These are phyloP conservation scores for Dendrolimus houi DNA, from an alignment of 2,888 invertebrate genomes.

Conservation along the genomic window DNA sequence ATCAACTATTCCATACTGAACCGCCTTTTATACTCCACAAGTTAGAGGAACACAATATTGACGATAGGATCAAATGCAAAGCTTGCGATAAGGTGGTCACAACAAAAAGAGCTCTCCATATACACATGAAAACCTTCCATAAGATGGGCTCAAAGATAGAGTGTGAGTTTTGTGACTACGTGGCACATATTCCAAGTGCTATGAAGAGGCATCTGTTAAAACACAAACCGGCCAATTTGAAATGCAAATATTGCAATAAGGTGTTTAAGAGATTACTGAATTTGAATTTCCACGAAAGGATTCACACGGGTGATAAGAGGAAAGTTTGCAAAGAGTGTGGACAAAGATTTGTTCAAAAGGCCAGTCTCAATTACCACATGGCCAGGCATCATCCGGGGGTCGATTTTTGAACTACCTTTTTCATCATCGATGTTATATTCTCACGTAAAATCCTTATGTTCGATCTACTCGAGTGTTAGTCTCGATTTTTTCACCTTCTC, in stretches of 20 bases:
- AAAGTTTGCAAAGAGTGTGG: constrained; percentile 19
- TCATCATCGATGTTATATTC: too few species aligned
- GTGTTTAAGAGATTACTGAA: constrained; percentile 17
- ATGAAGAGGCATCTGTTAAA: constrained; percentile 11
- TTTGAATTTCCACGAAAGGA: constrained; percentile 15
- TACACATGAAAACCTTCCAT: constrained; percentile 1
- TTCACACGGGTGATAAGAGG: constrained; percentile 16
- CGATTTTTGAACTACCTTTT: not conserved
- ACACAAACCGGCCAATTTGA: constrained; percentile 22
- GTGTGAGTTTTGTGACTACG: constrained; percentile 25
- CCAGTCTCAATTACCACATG: constrained; percentile 26
- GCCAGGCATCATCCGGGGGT: constrained; percentile 15
- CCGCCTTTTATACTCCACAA: not conserved
- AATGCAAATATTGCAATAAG: constrained; percentile 31
- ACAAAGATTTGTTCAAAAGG: constrained; percentile 23
- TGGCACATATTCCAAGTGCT: constrained; percentile 4
- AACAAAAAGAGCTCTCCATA: not conserved
- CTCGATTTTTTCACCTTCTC: too few species aligned
- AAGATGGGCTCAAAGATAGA: constrained; percentile 5
- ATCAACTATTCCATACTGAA: not conserved
- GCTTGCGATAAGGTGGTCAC: constrained; percentile 7
- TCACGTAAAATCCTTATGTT: too few species aligned
- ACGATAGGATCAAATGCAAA: constrained; percentile 3
- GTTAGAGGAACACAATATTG: not conserved
- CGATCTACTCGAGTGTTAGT: too few species aligned